A percentile compares a stretch with the other conserved stretches of the same genome.
These are phyloP conservation scores for Dinothrombium tinctorium DNA, from an alignment of 1,140 invertebrate genomes.

Conservation along the genomic window DNA sequence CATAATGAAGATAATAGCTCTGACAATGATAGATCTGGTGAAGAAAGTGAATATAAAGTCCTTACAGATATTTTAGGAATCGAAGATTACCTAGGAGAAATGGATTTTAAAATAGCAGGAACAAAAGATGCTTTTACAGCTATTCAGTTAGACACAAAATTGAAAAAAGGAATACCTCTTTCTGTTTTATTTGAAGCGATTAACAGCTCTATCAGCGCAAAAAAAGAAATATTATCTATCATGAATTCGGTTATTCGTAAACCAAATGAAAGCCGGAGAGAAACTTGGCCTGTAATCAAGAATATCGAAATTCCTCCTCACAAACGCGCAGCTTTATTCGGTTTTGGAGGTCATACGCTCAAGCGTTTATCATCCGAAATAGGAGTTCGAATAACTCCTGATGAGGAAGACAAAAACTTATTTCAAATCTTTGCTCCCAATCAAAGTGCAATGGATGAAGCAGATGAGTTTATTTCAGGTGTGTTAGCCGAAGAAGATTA, in stretches of 20 bases:
- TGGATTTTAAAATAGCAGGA: conserved; percentile 97
- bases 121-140: conserved; percentile 77
- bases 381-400: conserved; percentile 37
- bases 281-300: conserved; percentile 64
- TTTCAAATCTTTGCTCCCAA: conserved; percentile 83
- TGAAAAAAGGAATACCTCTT: conserved; percentile 55
- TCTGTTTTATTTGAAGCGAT: conserved; percentile 67
- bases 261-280: conserved; percentile 41
- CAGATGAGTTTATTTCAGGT: conserved; percentile 47
- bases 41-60: conserved; percentile 40
- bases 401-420: conserved; percentile 35
- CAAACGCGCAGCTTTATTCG: conserved; percentile 54
- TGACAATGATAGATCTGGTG: too few species aligned
- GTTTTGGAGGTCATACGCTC: conserved; percentile 58
- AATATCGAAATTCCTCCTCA: conserved; percentile 51
- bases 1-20: too few species aligned
- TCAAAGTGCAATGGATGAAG: conserved; percentile 57
- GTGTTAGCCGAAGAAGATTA: conserved; percentile 32
- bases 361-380: conserved; percentile 62
- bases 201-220: conserved; percentile 41
- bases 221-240: conserved; percentile 49
- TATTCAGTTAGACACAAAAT: conserved; percentile 78
- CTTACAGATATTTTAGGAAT: conserved; percentile 90
- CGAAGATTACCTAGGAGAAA: conserved; percentile 94
- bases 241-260: conserved; percentile 45